Base-by-base conservation (phyloP, 2,797 vertebrate species). In the Takifugu rubripes region DNA sequence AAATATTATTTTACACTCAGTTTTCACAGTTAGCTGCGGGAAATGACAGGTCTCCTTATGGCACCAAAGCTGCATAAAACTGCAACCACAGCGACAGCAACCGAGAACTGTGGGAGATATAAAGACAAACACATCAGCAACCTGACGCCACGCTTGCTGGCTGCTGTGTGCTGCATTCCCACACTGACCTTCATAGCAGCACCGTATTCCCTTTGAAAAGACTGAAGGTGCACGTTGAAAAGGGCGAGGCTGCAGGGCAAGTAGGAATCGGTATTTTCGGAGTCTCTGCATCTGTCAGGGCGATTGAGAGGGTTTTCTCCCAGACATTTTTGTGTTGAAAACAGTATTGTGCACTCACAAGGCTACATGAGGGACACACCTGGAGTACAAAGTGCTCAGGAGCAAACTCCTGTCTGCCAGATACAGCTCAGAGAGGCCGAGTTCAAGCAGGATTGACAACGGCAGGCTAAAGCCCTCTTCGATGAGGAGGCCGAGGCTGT, bases 241-340 rank as follows among this genome's bases (percentile, higher is more conserved):
- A 94, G 86, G 9, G 91, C 91, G 25, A 94, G 79, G 58, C 88
- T 91, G 81, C 93, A 94, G 5, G 93, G 92, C 25, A 93, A 29
- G 61, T 89, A 92, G n/a, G 92, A 89, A 25, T 94, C 88, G 5
- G 78, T 54, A 33, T 77, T 59, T 16, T 81, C 86, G 0, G 89
- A 87, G 58, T 93, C 91, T 78, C 87, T 85, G 79, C 93, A 94
- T 62, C 93, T 94, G 57, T 50, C 29, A 33, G 31, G 10, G 31
- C 31, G 10, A 33, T 9, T 33, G 31, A 33, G 9, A 21, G 31
- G 31, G 31, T 10, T 33, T 51, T 62, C 48, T 6, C 58, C 50
- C 8, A 25, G 7, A 26, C 5, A 64, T 15, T 56, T 52, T 8
- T 21, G 42, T 31, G 0, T 10, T 26, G 12, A 63, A 48, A 33